These are phyloP conservation scores for Oreochromis grahami DNA, from an alignment of 2,797 vertebrate species.

Conservation along the genomic window DNA sequence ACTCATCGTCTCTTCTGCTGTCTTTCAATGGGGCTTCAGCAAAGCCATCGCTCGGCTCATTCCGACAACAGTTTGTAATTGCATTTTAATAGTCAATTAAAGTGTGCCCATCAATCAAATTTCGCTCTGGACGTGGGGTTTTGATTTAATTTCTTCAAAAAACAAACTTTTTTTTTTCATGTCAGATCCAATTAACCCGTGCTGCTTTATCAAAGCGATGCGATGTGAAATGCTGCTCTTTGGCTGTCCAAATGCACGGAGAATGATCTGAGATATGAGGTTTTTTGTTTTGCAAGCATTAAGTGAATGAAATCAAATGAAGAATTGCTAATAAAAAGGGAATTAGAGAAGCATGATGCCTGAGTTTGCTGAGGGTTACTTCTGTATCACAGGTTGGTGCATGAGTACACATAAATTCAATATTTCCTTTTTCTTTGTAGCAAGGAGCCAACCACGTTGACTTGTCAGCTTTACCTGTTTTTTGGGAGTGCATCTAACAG, in stretches of 20 bases:
- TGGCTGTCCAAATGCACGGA: background rate
- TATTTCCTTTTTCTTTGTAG: background rate
- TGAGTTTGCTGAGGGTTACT: conserved; percentile 26
- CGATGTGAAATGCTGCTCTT: background rate
- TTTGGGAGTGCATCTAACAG: background rate
- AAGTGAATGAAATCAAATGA: conserved; percentile 8
- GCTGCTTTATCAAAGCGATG: conserved; percentile 57
- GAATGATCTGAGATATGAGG: conserved; percentile 6
- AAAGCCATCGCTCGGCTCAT: conserved; percentile 34
- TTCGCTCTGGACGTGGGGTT: conserved; percentile 62
- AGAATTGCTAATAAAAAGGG: conserved; percentile 21
- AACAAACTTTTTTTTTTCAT: conserved; percentile 65
- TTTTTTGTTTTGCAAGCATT: conserved; percentile 15
- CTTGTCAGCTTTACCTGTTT: background rate
- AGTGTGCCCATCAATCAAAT: conserved; percentile 78
- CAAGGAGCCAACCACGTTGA: background rate
- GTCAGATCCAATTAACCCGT: conserved; percentile 73
- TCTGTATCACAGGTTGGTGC: conserved; percentile 1
- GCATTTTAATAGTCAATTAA: conserved; percentile 83
- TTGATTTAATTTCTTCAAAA: conserved; percentile 69
- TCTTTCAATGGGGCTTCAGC: conserved; percentile 53
- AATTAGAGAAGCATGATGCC: conserved; percentile 1
- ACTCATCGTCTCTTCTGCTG: background rate
- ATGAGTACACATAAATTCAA: conserved; percentile 2
- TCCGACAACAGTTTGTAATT: conserved; percentile 78